Percentiles rank a stretch among this genome's conserved stretches.
phyloP scores from a whole-genome alignment of 2,113 vertebrate genomes.

The Argyrosomus japonicus region DNA sequence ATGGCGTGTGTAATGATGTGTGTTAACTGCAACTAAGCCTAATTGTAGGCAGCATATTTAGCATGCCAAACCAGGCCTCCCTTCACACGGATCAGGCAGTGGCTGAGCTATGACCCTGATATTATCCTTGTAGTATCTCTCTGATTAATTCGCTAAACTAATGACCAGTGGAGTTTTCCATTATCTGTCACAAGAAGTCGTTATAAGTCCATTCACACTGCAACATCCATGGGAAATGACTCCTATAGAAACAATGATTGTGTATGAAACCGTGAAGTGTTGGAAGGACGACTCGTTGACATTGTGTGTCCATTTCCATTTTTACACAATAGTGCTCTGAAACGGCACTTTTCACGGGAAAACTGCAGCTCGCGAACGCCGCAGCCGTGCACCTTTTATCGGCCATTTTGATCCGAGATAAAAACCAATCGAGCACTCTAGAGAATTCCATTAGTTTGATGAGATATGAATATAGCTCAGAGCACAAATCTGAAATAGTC shows the following conservation, averaged over 20 bases:
- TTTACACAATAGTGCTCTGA: conserved; percentile 22
- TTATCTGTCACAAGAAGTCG: conserved; percentile 48
- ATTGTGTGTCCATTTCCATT: conserved; percentile 6
- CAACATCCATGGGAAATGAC: conserved; percentile 9
- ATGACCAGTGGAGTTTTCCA: conserved; percentile 47
- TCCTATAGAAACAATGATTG: conserved; percentile 10
- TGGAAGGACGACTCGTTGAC: conserved; percentile 11
- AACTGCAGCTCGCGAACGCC: conserved; percentile 34
- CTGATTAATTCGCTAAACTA: conserved; percentile 49
- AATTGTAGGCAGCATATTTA: conserved; percentile 17
- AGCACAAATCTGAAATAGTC: conserved; percentile 76
- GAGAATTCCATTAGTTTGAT: conserved; percentile 77
- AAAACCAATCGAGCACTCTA: conserved; percentile 73
- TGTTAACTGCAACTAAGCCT: neutral
- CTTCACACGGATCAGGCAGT: neutral
- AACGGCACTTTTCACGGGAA: conserved; percentile 26
- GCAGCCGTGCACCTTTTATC: conserved; percentile 60
- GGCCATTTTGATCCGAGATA: conserved; percentile 69
- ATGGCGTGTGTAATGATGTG: neutral
- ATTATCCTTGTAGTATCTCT: conserved; percentile 38
- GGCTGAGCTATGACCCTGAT: conserved; percentile 53
- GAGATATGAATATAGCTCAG: conserved; percentile 75
- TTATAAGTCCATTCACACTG: conserved; percentile 31
- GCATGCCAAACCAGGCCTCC: conserved; percentile 36
- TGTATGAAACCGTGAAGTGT: conserved; percentile 11